Evolutionary conservation across 2,113 vertebrate genomes (phyloP).

Genomic region (Rhagologus leucostigma): DNA sequence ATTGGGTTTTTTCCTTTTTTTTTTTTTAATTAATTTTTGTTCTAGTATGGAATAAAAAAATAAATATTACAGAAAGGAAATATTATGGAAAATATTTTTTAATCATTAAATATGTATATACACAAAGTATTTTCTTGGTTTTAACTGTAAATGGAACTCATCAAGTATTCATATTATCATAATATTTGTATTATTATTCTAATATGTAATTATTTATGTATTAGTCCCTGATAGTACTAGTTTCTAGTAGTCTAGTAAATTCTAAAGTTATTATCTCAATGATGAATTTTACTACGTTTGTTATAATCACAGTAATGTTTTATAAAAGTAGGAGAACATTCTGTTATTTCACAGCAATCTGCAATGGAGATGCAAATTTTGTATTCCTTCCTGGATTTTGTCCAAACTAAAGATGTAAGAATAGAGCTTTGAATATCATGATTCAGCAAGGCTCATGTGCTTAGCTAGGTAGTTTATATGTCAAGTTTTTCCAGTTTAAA

Average conservation of each 20-base stretch:
- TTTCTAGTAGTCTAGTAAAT: neutral
- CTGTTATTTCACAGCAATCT: neutral
- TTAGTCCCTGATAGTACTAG: neutral
- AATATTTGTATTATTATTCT: neutral
- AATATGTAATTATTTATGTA: neutral
- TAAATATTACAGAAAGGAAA: neutral
- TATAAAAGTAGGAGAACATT: neutral
- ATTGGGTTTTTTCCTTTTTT: rapidly evolving
- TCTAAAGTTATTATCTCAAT: neutral
- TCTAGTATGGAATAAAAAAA: neutral
- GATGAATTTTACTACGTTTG: neutral
- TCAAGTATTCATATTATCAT: neutral
- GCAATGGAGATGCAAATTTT: neutral
- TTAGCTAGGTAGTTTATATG: neutral
- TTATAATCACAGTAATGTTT: neutral
- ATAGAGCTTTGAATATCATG: neutral
- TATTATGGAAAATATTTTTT: neutral
- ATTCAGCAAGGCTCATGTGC: neutral
- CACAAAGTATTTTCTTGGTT: neutral
- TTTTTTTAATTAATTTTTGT: neutral
- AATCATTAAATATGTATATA: neutral
- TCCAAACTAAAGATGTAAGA: neutral
- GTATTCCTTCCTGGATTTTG: neutral
- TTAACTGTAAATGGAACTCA: neutral
- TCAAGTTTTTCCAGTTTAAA: neutral